These are phyloP conservation scores for Heliothis subflexa DNA, from an alignment of 1,140 invertebrate species.

Conservation along the genomic window DNA sequence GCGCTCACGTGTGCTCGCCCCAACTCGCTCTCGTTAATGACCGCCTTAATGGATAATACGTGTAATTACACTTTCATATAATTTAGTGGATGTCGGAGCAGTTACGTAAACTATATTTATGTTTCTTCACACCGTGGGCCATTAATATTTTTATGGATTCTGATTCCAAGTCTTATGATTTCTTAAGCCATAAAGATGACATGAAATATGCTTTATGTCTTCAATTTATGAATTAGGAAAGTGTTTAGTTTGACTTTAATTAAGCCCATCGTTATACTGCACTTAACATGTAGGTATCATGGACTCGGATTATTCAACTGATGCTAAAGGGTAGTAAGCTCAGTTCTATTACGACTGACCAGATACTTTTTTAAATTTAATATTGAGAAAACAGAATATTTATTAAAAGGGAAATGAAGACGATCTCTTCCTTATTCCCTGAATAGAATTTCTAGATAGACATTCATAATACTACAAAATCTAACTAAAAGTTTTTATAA, in stretches of 20 bases:
- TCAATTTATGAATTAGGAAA: background rate
- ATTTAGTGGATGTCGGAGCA: conserved; percentile 57
- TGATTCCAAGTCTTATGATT: conserved; percentile 27
- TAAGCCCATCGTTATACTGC: background rate
- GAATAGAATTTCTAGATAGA: too few species aligned
- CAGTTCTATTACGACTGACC: too few species aligned
- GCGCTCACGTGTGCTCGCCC: conserved; percentile 10
- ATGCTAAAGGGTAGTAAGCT: too few species aligned
- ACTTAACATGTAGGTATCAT: too few species aligned
- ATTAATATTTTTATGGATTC: conserved; percentile 50
- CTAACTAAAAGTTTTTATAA: background rate
- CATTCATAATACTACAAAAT: background rate
- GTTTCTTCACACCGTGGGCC: conserved; percentile 47
- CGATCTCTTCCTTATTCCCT: too few species aligned
- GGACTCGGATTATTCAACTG: too few species aligned
- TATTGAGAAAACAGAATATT: too few species aligned
- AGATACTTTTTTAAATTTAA: too few species aligned
- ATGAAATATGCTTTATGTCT: background rate
- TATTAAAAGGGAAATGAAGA: too few species aligned
- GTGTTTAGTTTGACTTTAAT: background rate
- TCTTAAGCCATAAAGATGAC: conserved; percentile 1
- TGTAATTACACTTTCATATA: conserved; percentile 69
- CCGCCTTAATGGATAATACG: conserved; percentile 68
- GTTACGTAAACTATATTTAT: conserved; percentile 55
- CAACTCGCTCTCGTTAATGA: conserved; percentile 56